Evolutionary conservation across 2,888 invertebrate genomes (phyloP).

Genomic region (Andricus curvator): DNA sequence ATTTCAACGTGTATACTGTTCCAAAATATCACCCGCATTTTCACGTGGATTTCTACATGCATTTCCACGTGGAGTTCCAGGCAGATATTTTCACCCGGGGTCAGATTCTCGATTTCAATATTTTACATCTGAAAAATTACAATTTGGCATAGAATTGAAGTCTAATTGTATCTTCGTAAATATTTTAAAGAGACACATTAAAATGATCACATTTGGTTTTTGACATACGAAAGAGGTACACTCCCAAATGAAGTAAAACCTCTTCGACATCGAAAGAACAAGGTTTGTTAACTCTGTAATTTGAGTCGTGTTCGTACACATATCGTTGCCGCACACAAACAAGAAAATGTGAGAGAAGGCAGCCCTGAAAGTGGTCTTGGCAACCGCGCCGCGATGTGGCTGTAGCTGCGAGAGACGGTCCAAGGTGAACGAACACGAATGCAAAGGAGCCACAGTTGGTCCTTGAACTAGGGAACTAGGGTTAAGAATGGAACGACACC

Average conservation of each 20-base stretch:
- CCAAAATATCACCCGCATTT: too few relatives aligned
- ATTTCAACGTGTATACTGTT: too few relatives aligned
- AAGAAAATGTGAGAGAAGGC: background rate
- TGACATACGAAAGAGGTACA: background rate
- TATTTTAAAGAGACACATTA: too few relatives aligned
- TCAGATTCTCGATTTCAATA: too few relatives aligned
- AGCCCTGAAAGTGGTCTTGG: constrained; percentile 36
- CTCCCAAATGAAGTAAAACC: background rate
- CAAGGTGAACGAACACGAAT: constrained; percentile 34
- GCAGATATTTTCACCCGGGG: too few relatives aligned
- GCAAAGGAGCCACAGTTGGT: constrained; percentile 24
- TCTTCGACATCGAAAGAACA: background rate
- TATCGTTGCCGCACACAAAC: background rate
- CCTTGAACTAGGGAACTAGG: constrained; percentile 37
- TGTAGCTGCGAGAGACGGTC: constrained; percentile 19
- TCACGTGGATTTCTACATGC: too few relatives aligned
- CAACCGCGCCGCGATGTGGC: constrained; percentile 5
- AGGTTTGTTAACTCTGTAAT: constrained; percentile 4
- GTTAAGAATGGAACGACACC: constrained; percentile 40
- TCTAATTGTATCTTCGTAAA: too few relatives aligned
- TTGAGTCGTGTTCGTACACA: constrained; percentile 12
- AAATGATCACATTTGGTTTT: background rate
- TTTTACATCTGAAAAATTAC: too few relatives aligned
- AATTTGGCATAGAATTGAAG: too few relatives aligned
- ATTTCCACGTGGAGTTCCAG: too few relatives aligned